Percentiles rank a stretch among this genome's conserved stretches.
phyloP scores from a whole-genome alignment of 2,797 vertebrate species.

The Gastrophryne carolinensis region DNA sequence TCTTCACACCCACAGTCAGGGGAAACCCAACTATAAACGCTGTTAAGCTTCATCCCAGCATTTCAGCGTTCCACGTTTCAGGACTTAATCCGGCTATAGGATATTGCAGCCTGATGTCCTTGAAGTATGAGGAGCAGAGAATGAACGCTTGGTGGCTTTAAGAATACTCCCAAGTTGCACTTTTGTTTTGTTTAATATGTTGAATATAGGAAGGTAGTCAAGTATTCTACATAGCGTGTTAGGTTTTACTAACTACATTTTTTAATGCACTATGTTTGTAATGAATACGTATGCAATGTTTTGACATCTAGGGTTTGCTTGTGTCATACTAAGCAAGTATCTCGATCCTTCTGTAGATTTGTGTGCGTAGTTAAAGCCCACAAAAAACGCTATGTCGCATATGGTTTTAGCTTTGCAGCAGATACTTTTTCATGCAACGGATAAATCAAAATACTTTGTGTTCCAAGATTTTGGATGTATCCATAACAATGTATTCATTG shows the following conservation, averaged over 20 bases:
- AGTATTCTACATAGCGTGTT: neutral
- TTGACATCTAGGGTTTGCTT: neutral
- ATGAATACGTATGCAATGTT: neutral
- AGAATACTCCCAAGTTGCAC: slow-evolving; percentile 38
- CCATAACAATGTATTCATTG: no score
- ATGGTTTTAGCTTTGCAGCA: neutral
- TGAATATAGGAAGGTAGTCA: neutral
- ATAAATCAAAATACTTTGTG: neutral
- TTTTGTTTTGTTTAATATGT: neutral
- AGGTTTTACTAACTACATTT: neutral
- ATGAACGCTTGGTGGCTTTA: slow-evolving; percentile 13
- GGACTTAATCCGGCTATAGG: slow-evolving; percentile 14
- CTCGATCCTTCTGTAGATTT: neutral
- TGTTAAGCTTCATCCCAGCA: slow-evolving; percentile 15
- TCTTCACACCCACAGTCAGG: slow-evolving; percentile 2
- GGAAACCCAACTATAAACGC: neutral
- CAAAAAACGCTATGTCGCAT: neutral
- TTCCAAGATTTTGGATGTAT: neutral
- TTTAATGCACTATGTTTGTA: slow-evolving; percentile 3
- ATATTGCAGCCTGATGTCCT: slow-evolving; percentile 10
- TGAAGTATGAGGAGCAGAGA: slow-evolving; percentile 14
- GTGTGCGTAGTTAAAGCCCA: neutral
- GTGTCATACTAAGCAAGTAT: neutral
- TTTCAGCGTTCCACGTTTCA: slow-evolving; percentile 16
- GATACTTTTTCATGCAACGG: neutral